These are phyloP conservation scores for Cacatua alba DNA, from an alignment of 2,113 vertebrate species.

Conservation along the genomic window DNA sequence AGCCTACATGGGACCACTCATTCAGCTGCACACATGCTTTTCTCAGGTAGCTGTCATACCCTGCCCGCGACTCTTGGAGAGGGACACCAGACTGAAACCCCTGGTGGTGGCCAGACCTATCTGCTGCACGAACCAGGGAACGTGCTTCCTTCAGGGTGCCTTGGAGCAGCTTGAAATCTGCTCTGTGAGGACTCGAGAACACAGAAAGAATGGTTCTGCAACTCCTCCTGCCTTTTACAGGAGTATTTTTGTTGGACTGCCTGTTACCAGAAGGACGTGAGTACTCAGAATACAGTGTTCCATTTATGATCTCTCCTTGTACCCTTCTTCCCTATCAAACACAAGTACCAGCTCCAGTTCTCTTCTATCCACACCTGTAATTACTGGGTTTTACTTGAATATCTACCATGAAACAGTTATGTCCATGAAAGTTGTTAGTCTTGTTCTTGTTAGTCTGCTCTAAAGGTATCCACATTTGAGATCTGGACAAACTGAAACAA, in stretches of 20 bases:
- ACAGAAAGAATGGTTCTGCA: neutral
- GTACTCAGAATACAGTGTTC: neutral
- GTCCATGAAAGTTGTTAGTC: neutral
- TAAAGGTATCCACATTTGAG: neutral
- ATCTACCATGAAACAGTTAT: neutral
- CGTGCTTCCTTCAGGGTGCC: neutral
- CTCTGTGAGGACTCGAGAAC: neutral
- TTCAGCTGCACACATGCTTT: neutral
- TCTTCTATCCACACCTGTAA: neutral
- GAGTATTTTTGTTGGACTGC: neutral
- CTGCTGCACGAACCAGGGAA: neutral
- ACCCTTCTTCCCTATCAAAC: neutral
- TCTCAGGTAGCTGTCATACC: neutral
- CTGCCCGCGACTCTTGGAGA: neutral
- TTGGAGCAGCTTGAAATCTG: neutral
- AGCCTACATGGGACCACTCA: neutral
- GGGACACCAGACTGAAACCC: neutral
- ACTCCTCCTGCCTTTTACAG: neutral
- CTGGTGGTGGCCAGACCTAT: neutral
- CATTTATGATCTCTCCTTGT: neutral
- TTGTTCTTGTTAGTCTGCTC: neutral
- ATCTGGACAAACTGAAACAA: neutral
- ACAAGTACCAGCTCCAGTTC: neutral
- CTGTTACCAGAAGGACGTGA: neutral
- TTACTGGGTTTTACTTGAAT: neutral